These are phyloP conservation scores for Yoshiicerus persimilis DNA, from an alignment of 1,140 invertebrate genomes.

Conservation along the genomic window DNA sequence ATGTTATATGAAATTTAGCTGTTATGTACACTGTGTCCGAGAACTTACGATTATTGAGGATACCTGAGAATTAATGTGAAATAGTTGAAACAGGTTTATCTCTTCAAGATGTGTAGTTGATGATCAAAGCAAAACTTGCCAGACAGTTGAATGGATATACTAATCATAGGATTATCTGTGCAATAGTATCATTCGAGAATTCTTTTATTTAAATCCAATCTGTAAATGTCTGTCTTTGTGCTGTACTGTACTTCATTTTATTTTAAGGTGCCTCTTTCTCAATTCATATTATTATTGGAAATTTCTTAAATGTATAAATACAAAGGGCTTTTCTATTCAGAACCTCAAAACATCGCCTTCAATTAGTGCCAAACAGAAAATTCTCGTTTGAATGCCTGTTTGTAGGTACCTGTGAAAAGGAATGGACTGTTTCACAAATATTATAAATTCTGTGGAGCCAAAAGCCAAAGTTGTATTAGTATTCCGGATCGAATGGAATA, in stretches of 20 bases:
- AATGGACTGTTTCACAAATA: too few relatives aligned
- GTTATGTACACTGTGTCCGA: neutral
- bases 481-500: neutral
- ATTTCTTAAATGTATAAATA: neutral
- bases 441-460: too few relatives aligned
- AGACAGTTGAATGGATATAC: neutral
- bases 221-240: neutral
- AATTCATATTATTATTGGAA: neutral
- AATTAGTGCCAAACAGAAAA: neutral
- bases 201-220: neutral
- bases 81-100: conserved; percentile 9
- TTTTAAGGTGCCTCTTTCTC: neutral
- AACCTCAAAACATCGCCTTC: neutral
- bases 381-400: too few relatives aligned
- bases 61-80: neutral
- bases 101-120: neutral
- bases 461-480: neutral
- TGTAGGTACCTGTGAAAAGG: too few relatives aligned
- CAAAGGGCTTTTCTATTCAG: neutral
- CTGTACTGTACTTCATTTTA: too few relatives aligned
- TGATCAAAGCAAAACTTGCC: neutral
- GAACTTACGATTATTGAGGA: neutral
- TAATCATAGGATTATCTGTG: neutral
- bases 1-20: neutral
- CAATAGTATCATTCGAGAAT: neutral